These are phyloP conservation scores for Staurois parvus DNA, from an alignment of 2,797 vertebrate genomes.

Conservation along the genomic window DNA sequence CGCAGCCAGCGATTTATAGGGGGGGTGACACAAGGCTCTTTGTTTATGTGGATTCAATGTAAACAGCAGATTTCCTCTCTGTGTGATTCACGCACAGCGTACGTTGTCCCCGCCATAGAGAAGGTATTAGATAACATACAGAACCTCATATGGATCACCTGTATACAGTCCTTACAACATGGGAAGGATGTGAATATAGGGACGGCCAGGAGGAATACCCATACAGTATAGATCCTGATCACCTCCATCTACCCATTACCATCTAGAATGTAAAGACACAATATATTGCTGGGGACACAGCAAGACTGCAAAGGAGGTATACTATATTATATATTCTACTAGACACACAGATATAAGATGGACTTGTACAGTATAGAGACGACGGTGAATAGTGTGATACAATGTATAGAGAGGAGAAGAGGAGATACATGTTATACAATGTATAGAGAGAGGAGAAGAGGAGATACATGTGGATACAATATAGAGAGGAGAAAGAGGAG, in stretches of 20 bases:
- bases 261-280: not conserved
- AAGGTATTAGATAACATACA: too few relatives aligned
- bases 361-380: too few relatives aligned
- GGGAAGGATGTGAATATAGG: too few relatives aligned
- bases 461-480: too few relatives aligned
- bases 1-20: not conserved
- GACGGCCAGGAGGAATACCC: not conserved
- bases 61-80: not conserved
- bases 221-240: not conserved
- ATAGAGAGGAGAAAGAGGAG: too few relatives aligned
- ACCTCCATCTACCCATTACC: not conserved
- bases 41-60: constrained; percentile 1
- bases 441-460: too few relatives aligned
- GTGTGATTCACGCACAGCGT: too few relatives aligned
- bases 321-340: too few relatives aligned
- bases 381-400: not conserved
- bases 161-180: not conserved
- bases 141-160: not conserved
- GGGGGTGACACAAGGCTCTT: not conserved
- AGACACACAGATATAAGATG: too few relatives aligned
- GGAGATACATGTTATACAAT: too few relatives aligned
- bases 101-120: not conserved
- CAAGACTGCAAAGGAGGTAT: too few relatives aligned
- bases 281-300: too few relatives aligned
- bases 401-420: not conserved